Evolutionary conservation across 2,113 vertebrate genomes (phyloP), one percentile per base, ranked within the genome.

Genomic region (Crocuta crocuta): DNA sequence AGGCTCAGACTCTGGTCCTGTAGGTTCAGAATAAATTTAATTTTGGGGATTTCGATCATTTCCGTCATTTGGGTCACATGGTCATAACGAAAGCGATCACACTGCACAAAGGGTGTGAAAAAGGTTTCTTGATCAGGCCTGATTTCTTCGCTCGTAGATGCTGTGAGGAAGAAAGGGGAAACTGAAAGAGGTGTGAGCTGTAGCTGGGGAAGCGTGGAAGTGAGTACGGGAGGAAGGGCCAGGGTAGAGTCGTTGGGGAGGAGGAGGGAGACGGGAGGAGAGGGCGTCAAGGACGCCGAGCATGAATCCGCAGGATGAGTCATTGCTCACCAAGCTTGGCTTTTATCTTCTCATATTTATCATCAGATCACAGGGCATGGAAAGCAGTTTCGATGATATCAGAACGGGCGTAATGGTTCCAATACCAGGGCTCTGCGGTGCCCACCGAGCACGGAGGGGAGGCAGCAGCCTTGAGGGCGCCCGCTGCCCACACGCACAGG

Each of bases 271-370:
- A 16, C 15, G 6, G 24, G 10, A 1, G 17, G 26, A 16, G 13
- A 82, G 21, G 3, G 12, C 2, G 1, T n/a, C 33, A 31, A 45
- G 33, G 63, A n/a, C 45, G 19, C 15, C 31, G 15, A 10, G 73
- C 0, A 0, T 4, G 0, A 2, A 2, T 88, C 28, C 28, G 31
- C 4, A 4, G 39, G 19, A 12, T 24, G 70, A 31, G 24, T 95
- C 66, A 3, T 0, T 65, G 0, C 83, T 95, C 86, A 48, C 61
- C 58, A 87, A 70, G 65, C 0, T 61, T 68, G 19, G 53, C 83
- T 95, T 87, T 80, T 33, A 0, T 79, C n/a, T 73, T 24, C 58
- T 95, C 5, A 0, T 82, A 70, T 96, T 98, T 97, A 48, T 98
- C 97, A 43, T 95, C 70, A 24, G 58, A 65, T 82, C 66, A 66